Conservation (phyloP, 2,797 vertebrate genomes). For the Enteromius afrohamiltoni region DNA sequence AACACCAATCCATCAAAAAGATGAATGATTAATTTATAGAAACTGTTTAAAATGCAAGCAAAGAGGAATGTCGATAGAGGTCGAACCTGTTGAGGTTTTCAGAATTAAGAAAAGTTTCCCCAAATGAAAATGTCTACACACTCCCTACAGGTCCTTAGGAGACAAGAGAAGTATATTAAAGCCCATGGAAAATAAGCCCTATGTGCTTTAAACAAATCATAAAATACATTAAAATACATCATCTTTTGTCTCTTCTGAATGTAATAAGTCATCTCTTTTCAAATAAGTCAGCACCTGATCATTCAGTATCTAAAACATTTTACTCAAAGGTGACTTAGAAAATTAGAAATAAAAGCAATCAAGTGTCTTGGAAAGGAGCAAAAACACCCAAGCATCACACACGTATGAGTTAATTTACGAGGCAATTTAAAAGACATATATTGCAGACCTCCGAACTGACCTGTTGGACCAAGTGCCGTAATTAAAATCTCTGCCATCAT, state of each 20-base stretch:
- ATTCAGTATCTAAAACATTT: conserved; percentile 20
- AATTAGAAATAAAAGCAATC: conserved; percentile 19
- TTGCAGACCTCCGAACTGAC: conserved; percentile 9
- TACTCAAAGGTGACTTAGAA: neutral
- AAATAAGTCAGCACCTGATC: conserved; percentile 14
- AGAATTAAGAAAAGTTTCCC: neutral
- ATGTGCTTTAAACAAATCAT: neutral
- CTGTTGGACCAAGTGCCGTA: neutral
- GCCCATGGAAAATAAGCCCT: conserved; percentile 12
- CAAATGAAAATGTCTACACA: neutral
- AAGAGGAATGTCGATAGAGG: conserved; percentile 49
- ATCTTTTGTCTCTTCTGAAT: conserved; percentile 5
- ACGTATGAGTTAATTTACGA: neutral
- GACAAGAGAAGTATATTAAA: conserved; percentile 26
- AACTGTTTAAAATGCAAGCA: neutral
- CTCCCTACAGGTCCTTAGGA: neutral
- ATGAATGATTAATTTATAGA: conserved; percentile 20
- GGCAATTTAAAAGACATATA: neutral
- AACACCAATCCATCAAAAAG: neutral
- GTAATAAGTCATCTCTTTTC: conserved; percentile 5
- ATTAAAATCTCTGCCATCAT: neutral
- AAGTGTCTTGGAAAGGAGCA: conserved; percentile 5
- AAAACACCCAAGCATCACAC: conserved; percentile 29
- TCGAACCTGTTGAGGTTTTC: neutral
- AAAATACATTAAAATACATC: neutral